Conservation (phyloP, 2,113 vertebrate species). For the Paradoxurus hermaphroditus region DNA sequence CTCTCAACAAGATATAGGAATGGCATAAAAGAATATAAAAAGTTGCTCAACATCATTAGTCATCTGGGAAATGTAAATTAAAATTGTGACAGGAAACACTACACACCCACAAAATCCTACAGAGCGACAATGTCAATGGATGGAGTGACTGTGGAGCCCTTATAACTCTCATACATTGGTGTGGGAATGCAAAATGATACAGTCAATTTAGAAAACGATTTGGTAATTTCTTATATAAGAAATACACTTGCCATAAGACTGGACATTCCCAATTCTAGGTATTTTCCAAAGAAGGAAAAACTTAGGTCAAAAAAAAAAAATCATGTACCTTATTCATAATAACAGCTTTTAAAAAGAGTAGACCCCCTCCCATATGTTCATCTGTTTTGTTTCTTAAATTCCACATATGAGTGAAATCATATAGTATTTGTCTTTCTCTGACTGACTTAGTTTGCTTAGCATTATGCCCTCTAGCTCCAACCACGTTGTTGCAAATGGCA, state of each 20-base stretch:
- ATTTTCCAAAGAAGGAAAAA: neutral
- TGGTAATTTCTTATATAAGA: neutral
- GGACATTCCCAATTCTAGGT: neutral
- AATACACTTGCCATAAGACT: neutral
- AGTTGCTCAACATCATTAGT: neutral
- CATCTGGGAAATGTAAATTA: neutral
- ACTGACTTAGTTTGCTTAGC: too few relatives aligned
- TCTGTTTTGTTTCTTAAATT: too few relatives aligned
- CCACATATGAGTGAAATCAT: too few relatives aligned
- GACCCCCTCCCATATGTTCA: too few relatives aligned
- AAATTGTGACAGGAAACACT: rapidly evolving
- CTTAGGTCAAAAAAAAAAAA: neutral
- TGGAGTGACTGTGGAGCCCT: neutral
- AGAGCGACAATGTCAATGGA: neutral
- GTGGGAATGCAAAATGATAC: neutral
- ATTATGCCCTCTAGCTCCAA: too few relatives aligned
- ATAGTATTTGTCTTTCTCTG: too few relatives aligned
- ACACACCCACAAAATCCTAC: neutral
- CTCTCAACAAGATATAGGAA: neutral
- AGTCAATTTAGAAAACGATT: neutral
- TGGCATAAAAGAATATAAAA: neutral
- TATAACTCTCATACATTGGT: neutral
- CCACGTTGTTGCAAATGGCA: too few relatives aligned
- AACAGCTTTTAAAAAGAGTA: neutral
- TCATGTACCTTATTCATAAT: neutral